A percentile compares a stretch with the other conserved stretches of the same genome.
Conservation (phyloP, 2,797 vertebrate species). For the Poecilia gillii region DNA sequence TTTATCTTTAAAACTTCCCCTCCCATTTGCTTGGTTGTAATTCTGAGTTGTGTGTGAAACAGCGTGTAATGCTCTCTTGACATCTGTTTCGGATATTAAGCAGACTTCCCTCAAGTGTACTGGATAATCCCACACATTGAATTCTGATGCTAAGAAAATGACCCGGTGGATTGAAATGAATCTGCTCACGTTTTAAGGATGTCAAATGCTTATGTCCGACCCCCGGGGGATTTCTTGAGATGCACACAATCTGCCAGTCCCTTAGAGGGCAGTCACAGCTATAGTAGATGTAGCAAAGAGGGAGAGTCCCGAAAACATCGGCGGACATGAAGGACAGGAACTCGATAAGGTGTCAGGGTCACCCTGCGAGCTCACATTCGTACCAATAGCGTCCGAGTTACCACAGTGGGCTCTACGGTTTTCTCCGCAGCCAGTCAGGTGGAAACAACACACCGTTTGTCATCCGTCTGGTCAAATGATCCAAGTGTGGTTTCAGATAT, state of each 20-base stretch:
- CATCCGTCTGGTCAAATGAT: neutral
- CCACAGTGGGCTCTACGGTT: neutral
- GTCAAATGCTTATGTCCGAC: neutral
- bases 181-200: neutral
- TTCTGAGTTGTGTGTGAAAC: neutral
- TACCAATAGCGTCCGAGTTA: neutral
- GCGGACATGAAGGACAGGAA: neutral
- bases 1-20: neutral
- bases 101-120: neutral
- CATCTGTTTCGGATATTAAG: slow-evolving; percentile 8
- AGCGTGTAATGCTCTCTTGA: neutral
- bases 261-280: neutral
- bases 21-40: neutral
- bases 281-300: neutral
- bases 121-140: slow-evolving; percentile 1
- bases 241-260: too few relatives aligned
- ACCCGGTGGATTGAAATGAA: neutral
- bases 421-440: neutral
- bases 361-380: neutral
- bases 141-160: neutral
- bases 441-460: neutral
- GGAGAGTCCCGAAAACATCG: neutral
- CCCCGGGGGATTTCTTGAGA: neutral
- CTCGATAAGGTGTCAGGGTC: neutral
- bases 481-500: neutral